Evolutionary conservation across 2,113 vertebrate genomes (phyloP), one percentile per base, ranked within the genome.

Genomic region (Odontophorus gujanensis): DNA sequence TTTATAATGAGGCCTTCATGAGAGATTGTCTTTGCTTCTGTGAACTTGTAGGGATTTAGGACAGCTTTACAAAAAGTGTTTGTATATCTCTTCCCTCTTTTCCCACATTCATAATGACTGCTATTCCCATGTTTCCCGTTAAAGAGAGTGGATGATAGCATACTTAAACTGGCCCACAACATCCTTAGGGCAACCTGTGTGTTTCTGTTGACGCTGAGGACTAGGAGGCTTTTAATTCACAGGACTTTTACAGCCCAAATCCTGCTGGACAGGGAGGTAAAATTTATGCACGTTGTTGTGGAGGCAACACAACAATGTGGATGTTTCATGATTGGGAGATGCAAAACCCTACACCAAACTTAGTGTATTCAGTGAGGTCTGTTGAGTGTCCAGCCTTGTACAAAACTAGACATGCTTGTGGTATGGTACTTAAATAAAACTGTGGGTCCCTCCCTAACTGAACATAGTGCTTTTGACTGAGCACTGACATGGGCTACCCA

Each of bases 211-310:
- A 16, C 13, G 32, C 36, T 8, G 10, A 30, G 55, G 50, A 55
- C 13, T 11, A 26, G 24, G 34, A 38, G 24, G 22, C 38, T 36
- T 53, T 58, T 57, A 69, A 80, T 53, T 51, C 19, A 38, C 12
- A 10, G 34, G 42, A 24, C 18, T 87, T 85, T 34, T n/a, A n/a
- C n/a, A n/a, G n/a, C n/a, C n/a, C n/a, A n/a, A n/a, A n/a, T n/a
- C n/a, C n/a, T n/a, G n/a, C n/a, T n/a, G n/a, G n/a, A n/a, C n/a
- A n/a, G n/a, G n/a, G n/a, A n/a, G n/a, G n/a, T n/a, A n/a, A 50
- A 78, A 61, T 9, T 36, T 68, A 19, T 6, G 47, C 3, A 3
- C 1, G 0, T 79, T 92, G n/a, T 25, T 7, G 1, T 34, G 15
- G 55, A 40, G 65, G 45, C 9, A 9, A 28, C 2, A 3, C 32